Evolutionary conservation across 1,140 invertebrate species (phyloP), one percentile per base, ranked within the genome.

Genomic region (Hirudo medicinalis): DNA sequence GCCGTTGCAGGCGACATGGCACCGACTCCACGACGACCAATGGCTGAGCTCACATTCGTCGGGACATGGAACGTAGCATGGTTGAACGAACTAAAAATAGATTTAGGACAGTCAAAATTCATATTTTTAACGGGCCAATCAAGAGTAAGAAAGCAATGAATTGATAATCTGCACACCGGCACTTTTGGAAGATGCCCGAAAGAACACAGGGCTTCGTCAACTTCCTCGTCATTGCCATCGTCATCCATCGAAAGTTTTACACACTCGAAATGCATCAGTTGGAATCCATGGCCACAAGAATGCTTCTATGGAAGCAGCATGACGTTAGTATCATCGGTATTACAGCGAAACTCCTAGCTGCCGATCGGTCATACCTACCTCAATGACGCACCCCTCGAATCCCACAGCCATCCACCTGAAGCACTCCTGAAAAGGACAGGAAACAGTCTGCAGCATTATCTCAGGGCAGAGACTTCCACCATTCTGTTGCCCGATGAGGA

Each of bases 401-500:
- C 76, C 78, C 29, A 71, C 75, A 69, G 70, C 32, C 29, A 40
- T 36, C 73, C 73, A 74, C 25, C 54, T 57, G 53, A 74, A 74
- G 54, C 73, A 74, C 54, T 74, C 73, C 11, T 67, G 29, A 53
- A 49, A 74, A 20, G 57, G 32, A 49, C 73, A 74, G 20, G 57
- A 57, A 13, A 40, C 67, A 27, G 22, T 32, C 66, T 74, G 70
- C 43, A 20, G 22, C 54, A 74, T 27, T 25, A n/a, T 15, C 29
- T 78, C 79, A 0, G 83, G 82, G 63, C 82, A 83, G 1, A 76
- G 76, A 36, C 80, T 78, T 3, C 78, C 77, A 4, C 76, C 74
- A 5, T 77, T 73, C 20, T 79, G 78, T 2, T 79, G 79, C 25
- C 77, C 77, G 17, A 76, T 75, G 54, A 83, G 74, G 13, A 84